A percentile compares a stretch with the other conserved stretches of the same genome.
Conservation (phyloP, 2,797 vertebrate species). For the Eutrigla gurnardus region DNA sequence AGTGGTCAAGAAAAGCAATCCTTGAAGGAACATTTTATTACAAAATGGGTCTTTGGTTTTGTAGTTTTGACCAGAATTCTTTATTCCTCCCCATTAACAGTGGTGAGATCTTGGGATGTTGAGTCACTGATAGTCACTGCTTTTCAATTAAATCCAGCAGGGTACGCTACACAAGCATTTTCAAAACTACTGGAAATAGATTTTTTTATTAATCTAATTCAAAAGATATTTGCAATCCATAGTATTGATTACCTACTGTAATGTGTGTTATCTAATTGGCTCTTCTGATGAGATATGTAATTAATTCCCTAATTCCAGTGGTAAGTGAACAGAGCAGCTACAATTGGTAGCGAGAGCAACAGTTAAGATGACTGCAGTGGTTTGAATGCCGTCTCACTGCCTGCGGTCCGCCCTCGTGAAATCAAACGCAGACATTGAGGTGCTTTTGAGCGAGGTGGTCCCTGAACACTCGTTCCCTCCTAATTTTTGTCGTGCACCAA, state of each 20-base stretch:
- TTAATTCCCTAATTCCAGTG: background rate
- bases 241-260: background rate
- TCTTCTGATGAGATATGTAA: background rate
- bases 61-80: background rate
- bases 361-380: too few relatives aligned
- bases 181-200: background rate
- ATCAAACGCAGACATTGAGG: too few relatives aligned
- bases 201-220: background rate
- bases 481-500: too few relatives aligned
- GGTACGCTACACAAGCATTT: background rate
- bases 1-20: background rate
- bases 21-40: background rate
- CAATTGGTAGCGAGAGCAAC: too few relatives aligned
- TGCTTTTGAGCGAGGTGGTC: too few relatives aligned
- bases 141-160: background rate
- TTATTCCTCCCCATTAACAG: background rate
- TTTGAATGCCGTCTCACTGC: too few relatives aligned
- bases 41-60: background rate
- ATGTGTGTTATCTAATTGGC: background rate
- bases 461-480: too few relatives aligned
- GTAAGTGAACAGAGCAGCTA: too few relatives aligned
- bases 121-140: background rate
- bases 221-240: background rate
- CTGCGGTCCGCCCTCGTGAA: too few relatives aligned
- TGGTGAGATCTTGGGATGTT: background rate